Percentiles rank a stretch among this genome's conserved stretches.
phyloP scores from a whole-genome alignment of 1,140 invertebrate genomes.

The Aphaenogaster rudis region DNA sequence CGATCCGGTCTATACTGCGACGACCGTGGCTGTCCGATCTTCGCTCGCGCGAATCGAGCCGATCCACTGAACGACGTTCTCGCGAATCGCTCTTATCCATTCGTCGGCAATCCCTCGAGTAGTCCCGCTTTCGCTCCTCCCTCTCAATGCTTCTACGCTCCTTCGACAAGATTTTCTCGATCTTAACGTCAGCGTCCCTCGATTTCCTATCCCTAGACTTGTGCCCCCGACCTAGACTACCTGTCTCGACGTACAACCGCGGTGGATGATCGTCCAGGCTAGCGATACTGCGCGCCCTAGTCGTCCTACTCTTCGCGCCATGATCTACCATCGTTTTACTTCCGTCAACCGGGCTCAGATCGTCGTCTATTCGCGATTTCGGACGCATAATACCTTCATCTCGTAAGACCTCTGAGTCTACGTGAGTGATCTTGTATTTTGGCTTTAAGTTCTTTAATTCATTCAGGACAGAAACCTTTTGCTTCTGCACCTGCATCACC shows the following conservation, averaged over 20 bases:
- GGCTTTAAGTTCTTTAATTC: conserved; percentile 84
- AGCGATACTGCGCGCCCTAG: conserved; percentile 81
- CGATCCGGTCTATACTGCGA: conserved; percentile 73
- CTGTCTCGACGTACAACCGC: conserved; percentile 79
- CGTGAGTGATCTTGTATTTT: conserved; percentile 85
- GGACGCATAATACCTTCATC: conserved; percentile 86
- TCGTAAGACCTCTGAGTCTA: conserved; percentile 84
- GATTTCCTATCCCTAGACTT: conserved; percentile 77
- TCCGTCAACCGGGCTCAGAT: conserved; percentile 81
- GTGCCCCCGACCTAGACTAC: conserved; percentile 82
- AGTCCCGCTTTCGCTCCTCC: conserved; percentile 82
- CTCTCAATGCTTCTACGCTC: conserved; percentile 79
- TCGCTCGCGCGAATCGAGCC: conserved; percentile 76
- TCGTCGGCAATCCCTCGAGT: conserved; percentile 79
- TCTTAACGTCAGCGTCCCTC: conserved; percentile 52
- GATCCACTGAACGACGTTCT: conserved; percentile 80
- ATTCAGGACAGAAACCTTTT: conserved; percentile 84
- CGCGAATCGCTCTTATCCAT: conserved; percentile 78
- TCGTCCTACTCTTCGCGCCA: conserved; percentile 72
- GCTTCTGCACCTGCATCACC: conserved; percentile 85
- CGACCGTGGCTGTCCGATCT: conserved; percentile 69
- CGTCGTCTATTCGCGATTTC: conserved; percentile 85
- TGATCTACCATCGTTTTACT: conserved; percentile 69
- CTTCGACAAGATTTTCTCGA: conserved; percentile 73
- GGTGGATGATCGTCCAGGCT: conserved; percentile 82